These are phyloP conservation scores for Hippolais icterina DNA, from an alignment of 2,113 vertebrate species.

Conservation along the genomic window DNA sequence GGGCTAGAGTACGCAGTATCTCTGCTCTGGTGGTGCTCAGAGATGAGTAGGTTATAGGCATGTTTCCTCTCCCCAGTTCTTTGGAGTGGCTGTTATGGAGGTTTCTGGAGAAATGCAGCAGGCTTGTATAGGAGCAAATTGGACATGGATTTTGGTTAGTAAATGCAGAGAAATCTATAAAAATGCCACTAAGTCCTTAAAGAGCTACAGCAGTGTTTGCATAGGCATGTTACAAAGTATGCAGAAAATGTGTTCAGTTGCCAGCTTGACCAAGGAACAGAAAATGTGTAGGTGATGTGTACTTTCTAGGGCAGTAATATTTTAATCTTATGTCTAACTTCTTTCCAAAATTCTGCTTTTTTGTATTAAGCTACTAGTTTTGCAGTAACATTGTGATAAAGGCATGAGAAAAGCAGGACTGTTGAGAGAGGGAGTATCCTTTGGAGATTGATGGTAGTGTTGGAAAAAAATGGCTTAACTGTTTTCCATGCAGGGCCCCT, in stretches of 20 bases:
- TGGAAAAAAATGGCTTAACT: background rate
- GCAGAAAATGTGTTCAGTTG: background rate
- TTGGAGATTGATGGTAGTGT: background rate
- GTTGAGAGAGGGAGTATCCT: background rate
- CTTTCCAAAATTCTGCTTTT: background rate
- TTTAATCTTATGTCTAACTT: background rate
- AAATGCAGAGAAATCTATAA: background rate
- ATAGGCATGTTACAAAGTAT: fast-evolving
- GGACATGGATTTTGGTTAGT: background rate
- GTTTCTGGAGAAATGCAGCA: background rate
- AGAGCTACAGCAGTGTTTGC: background rate
- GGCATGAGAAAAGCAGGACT: background rate
- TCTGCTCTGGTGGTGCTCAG: background rate
- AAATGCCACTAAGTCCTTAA: background rate
- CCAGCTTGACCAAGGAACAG: background rate
- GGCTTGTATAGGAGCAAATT: background rate
- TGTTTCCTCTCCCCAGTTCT: background rate
- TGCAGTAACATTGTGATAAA: background rate
- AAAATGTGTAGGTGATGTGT: background rate
- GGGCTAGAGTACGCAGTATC: background rate
- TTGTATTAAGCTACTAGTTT: background rate
- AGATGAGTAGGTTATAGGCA: background rate
- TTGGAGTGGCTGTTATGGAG: background rate
- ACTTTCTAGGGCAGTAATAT: background rate
- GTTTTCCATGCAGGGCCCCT: background rate